A percentile compares a stretch with the other conserved stretches of the same genome.
phyloP scores from a whole-genome alignment of 2,113 vertebrate species.

The Lophotis ruficrista region DNA sequence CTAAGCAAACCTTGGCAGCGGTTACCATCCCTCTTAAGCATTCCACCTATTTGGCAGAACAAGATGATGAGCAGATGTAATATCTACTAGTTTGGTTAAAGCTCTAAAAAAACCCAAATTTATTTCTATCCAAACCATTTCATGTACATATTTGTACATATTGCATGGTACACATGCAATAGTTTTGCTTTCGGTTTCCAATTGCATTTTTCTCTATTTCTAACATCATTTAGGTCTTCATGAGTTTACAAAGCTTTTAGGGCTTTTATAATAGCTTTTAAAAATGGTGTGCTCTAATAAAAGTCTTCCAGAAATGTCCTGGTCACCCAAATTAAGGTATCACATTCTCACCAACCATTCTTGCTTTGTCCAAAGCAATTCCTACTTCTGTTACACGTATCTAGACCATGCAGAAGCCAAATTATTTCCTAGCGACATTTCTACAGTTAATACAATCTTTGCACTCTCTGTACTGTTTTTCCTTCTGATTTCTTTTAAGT shows the following conservation, averaged over 20 bases:
- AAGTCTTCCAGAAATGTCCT: background rate
- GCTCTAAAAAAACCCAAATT: background rate
- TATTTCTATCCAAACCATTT: background rate
- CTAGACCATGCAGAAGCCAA: background rate
- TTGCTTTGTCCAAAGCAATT: background rate
- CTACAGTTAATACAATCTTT: background rate
- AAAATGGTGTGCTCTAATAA: background rate
- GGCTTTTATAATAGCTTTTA: background rate
- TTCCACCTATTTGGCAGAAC: background rate
- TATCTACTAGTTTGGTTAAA: background rate
- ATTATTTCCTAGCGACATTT: background rate
- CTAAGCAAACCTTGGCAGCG: background rate
- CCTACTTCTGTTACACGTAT: background rate
- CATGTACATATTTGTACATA: background rate
- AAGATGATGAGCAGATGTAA: background rate
- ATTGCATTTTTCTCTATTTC: background rate
- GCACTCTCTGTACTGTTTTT: background rate
- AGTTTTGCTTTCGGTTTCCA: background rate
- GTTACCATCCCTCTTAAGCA: background rate
- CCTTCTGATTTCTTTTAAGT: background rate
- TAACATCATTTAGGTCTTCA: background rate
- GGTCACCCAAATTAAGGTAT: background rate
- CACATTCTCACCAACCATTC: background rate
- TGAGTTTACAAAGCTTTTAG: background rate
- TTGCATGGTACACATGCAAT: background rate